Evolutionary conservation across 2,797 vertebrate species (phyloP).

Genomic region (Acanthurus tractus): DNA sequence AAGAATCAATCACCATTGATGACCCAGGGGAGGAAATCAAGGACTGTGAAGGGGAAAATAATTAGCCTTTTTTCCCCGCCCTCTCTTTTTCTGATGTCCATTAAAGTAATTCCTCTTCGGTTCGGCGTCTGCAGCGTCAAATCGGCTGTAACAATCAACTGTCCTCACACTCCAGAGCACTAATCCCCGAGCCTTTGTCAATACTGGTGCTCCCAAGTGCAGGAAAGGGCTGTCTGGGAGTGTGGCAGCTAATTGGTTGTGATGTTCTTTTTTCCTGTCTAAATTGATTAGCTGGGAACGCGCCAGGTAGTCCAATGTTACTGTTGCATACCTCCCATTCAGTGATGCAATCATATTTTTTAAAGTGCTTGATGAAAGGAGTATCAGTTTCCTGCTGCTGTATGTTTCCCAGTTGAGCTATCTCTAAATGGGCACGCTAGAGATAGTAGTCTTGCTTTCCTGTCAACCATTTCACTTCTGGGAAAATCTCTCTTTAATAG

Average conservation of each 20-base stretch:
- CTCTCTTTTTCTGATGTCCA: slow-evolving; percentile 62
- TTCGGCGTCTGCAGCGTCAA: slow-evolving; percentile 64
- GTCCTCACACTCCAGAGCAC: slow-evolving; percentile 78
- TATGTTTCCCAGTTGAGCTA: slow-evolving; percentile 18
- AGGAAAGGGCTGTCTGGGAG: slow-evolving; percentile 63
- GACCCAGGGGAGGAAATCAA: slow-evolving; percentile 69
- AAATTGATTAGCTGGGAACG: slow-evolving; percentile 72
- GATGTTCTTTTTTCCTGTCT: slow-evolving; percentile 69
- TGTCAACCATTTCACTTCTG: slow-evolving; percentile 29
- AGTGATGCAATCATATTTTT: slow-evolving; percentile 23
- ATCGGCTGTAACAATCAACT: slow-evolving; percentile 80
- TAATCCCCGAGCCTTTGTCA: slow-evolving; percentile 77
- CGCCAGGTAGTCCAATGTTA: slow-evolving; percentile 45
- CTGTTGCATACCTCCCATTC: slow-evolving; percentile 21
- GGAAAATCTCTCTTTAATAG: slow-evolving; percentile 33
- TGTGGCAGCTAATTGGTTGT: slow-evolving; percentile 76
- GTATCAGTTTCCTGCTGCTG: slow-evolving; percentile 32
- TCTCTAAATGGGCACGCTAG: slow-evolving; percentile 29
- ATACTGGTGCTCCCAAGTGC: slow-evolving; percentile 65
- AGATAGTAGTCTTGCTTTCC: slow-evolving; percentile 14
- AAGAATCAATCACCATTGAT: slow-evolving; percentile 72
- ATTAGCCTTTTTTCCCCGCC: slow-evolving; percentile 62
- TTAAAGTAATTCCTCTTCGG: slow-evolving; percentile 72
- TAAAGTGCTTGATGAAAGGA: slow-evolving; percentile 38
- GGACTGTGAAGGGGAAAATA: slow-evolving; percentile 75